Evolutionary conservation across 1,140 invertebrate genomes (phyloP), one percentile per base, ranked within the genome.

Genomic region (Scaptomyza hsui): DNA sequence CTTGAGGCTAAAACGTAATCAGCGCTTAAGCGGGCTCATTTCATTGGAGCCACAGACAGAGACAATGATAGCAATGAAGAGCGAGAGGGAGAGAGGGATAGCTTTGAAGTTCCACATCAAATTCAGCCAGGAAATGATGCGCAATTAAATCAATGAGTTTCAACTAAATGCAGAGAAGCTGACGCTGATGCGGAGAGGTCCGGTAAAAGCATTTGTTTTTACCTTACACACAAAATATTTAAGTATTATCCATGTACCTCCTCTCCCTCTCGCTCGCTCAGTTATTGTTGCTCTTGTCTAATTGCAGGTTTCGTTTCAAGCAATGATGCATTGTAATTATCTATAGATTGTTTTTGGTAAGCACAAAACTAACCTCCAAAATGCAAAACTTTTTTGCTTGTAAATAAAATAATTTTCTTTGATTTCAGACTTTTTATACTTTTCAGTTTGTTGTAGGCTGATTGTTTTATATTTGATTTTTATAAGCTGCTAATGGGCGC

Each of bases 91-190:
- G 48, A 18, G 44, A 52, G 47, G 21, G 26, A 15, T 29, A 48
- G 61, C 39, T 55, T 53, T 55, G 35, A 56, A 89, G 78, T 74
- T 89, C 72, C 80, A 85, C 70, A 89, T 89, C 68, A 85, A 90
- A 90, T 65, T 72, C 72, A 81, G 82, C 85, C 89, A 90, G 89
- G 89, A 90, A 90, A 90, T 90, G 89, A 76, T 73, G 61, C 32
- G 85, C 81, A 90, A 90, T 90, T 90, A 90, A 90, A 90, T 80
- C 89, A 90, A 90, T 90, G 85, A 63, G 49, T 70, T 71, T 72
- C 72, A 67, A 74, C 78, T 76, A 75, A 68, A 61, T 67, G 55
- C 61, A 63, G 69, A 69, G 69, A 79, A 49, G 69, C 60, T 71
- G 35, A 57, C 37, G 18, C 39, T 12, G 12, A 44, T 13, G 24